These are phyloP conservation scores for Leuciscus waleckii DNA, from an alignment of 2,797 vertebrate genomes.

Conservation along the genomic window DNA sequence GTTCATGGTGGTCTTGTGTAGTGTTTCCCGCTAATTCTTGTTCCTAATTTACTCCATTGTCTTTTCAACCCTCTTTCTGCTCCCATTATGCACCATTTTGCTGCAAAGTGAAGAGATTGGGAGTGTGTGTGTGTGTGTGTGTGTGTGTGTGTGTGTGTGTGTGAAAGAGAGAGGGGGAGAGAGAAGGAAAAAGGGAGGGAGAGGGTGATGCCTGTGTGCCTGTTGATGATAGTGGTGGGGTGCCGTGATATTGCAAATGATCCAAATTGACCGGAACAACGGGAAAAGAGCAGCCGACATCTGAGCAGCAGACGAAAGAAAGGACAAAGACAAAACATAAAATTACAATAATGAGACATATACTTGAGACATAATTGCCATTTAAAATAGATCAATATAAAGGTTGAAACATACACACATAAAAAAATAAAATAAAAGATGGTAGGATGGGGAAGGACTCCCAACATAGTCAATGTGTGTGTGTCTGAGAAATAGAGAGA, in stretches of 20 bases:
- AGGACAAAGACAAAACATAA: slow-evolving; percentile 9
- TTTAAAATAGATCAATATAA: slow-evolving; percentile 52
- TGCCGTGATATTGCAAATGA: slow-evolving; percentile 44
- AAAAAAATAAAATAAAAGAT: neutral
- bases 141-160: slow-evolving; percentile 61
- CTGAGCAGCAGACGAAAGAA: slow-evolving; percentile 6
- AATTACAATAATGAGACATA: slow-evolving; percentile 19
- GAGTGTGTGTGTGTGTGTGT: slow-evolving; percentile 63
- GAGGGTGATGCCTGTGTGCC: slow-evolving; percentile 50
- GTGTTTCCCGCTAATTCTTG: slow-evolving; percentile 66
- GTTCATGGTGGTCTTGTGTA: slow-evolving; percentile 38
- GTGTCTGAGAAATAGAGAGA: slow-evolving; percentile 56
- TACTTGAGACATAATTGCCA: slow-evolving; percentile 4
- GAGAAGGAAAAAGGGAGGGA: slow-evolving; percentile 36
- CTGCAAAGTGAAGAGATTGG: slow-evolving; percentile 77
- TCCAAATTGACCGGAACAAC: slow-evolving; percentile 48
- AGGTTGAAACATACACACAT: slow-evolving; percentile 12
- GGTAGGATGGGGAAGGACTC: slow-evolving; percentile 53
- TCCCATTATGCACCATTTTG: slow-evolving; percentile 82
- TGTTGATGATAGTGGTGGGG: slow-evolving; percentile 28
- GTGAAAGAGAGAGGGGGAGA: slow-evolving; percentile 35
- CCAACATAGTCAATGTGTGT: slow-evolving; percentile 58
- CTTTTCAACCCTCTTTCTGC: slow-evolving; percentile 64
- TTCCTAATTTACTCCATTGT: slow-evolving; percentile 62
- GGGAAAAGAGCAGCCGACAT: neutral